A percentile compares a stretch with the other conserved stretches of the same genome.
phyloP scores from a whole-genome alignment of 92 coral and sea anemone species.

The Palythoa grandis region DNA sequence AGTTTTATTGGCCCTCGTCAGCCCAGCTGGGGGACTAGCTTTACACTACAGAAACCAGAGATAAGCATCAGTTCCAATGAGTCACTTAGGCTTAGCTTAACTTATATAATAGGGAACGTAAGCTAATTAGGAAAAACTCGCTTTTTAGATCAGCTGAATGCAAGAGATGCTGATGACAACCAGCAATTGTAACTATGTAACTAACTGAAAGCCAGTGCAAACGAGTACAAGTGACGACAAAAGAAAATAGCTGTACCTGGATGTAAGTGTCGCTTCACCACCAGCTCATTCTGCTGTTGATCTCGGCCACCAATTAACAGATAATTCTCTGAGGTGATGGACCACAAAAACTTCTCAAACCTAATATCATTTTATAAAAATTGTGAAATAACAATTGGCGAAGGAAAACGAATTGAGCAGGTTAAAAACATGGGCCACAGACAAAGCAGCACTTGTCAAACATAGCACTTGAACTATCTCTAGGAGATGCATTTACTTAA shows the following conservation, averaged over 20 bases:
- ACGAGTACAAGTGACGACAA: not conserved
- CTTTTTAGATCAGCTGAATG: not conserved
- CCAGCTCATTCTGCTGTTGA: conserved; percentile 97
- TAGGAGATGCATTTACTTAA: too few relatives aligned
- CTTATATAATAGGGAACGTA: too few relatives aligned
- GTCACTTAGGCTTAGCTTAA: too few relatives aligned
- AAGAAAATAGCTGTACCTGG: conserved; percentile 59
- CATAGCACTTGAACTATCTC: not conserved
- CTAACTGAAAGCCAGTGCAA: not conserved
- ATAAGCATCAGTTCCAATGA: too few relatives aligned
- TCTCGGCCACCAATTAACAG: conserved; percentile 95
- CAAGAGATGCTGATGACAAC: too few relatives aligned
- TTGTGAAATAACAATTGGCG: not conserved
- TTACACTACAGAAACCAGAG: too few relatives aligned
- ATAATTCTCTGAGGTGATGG: conserved; percentile 93
- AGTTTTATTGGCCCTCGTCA: too few relatives aligned
- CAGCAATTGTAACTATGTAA: too few relatives aligned
- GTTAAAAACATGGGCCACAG: not conserved
- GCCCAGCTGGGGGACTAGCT: too few relatives aligned
- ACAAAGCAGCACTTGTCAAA: not conserved
- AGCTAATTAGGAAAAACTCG: too few relatives aligned
- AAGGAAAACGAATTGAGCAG: not conserved
- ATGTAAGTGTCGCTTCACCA: conserved; percentile 85
- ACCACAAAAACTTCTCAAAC: conserved; percentile 98
- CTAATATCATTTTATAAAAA: conserved; percentile 34